Conservation (phyloP, 2,113 vertebrate genomes). For the Melanostigma gelatinosum region DNA sequence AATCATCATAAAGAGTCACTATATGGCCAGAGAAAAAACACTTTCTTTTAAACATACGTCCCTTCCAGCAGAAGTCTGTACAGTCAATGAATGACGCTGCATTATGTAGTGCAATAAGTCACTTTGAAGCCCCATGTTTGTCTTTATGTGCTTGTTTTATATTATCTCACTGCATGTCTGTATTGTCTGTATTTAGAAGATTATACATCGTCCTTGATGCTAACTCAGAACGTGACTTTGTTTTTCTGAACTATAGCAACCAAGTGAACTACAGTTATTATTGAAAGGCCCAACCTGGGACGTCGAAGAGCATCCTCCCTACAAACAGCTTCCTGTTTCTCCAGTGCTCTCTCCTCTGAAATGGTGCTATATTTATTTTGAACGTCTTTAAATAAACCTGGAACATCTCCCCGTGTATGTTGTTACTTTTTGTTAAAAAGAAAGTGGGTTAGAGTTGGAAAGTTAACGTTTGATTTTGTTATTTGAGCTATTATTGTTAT, state of each 20-base stretch:
- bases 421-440: conserved; percentile 1
- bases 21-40: neutral
- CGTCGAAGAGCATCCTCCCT: conserved; percentile 13
- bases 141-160: conserved; percentile 31
- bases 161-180: conserved; percentile 61
- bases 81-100: conserved; percentile 29
- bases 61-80: conserved; percentile 47
- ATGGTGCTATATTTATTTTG: conserved; percentile 80
- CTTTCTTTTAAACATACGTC: neutral
- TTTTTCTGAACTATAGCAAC: conserved; percentile 37
- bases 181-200: conserved; percentile 44
- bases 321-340: conserved; percentile 32
- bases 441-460: neutral
- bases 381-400: conserved; percentile 69
- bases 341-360: conserved; percentile 26
- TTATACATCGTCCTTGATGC: conserved; percentile 29
- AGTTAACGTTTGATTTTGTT: neutral
- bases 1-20: conserved; percentile 7
- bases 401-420: conserved; percentile 28
- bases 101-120: conserved; percentile 45
- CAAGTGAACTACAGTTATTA: conserved; percentile 12
- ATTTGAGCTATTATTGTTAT: neutral
- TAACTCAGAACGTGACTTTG: conserved; percentile 14
- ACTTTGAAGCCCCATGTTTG: conserved; percentile 16
- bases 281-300: conserved; percentile 15